Evolutionary conservation across 2,888 invertebrate genomes (phyloP), one percentile per base, ranked within the genome.

Genomic region (Dendrolimus pini): DNA sequence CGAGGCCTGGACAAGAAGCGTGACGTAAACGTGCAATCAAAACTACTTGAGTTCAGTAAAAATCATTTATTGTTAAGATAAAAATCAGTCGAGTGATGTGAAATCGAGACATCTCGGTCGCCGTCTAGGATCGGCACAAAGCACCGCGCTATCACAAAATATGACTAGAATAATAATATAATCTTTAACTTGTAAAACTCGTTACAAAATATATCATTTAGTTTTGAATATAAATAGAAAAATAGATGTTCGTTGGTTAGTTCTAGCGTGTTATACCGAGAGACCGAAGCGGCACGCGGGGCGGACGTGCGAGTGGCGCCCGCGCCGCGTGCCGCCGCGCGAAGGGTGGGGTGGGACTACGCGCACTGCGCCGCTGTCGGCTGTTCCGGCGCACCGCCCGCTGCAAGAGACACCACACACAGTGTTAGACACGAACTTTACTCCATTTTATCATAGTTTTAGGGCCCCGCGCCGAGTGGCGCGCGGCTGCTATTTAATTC

Each of bases 321-420:
- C 75, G 78, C 72, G 74, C 69, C 71, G 71, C 67, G 75, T 76
- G 74, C 66, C 69, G 70, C 69, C 68, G 67, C 63, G 71, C 68
- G 67, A 64, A 60, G 62, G 62, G 65, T 66, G 63, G 64, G 63
- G 64, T 65, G 67, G 65, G 69, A 76, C 89, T 90, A 91, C 88
- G 91, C 91, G 90, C 90, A 89, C 89, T 86, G 88, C 90, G 91
- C 91, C 90, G 90, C 90, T 81, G 90, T 82, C 82, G 89, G 89
- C 87, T 89, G 86, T 89, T 90, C 83, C 86, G 83, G 85, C 88
- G 86, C 86, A 83, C 80, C 81, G 80, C 87, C 86, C 89, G 91
- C 91, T 91, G 91, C 84, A 91, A 91, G 89, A 91, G 89, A 91
- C 89, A 89, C 88, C 87, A 89, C 88, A 89, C 88, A 80, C 89